Evolutionary conservation across 2,888 invertebrate genomes (phyloP).

Genomic region (Fragum sueziense): DNA sequence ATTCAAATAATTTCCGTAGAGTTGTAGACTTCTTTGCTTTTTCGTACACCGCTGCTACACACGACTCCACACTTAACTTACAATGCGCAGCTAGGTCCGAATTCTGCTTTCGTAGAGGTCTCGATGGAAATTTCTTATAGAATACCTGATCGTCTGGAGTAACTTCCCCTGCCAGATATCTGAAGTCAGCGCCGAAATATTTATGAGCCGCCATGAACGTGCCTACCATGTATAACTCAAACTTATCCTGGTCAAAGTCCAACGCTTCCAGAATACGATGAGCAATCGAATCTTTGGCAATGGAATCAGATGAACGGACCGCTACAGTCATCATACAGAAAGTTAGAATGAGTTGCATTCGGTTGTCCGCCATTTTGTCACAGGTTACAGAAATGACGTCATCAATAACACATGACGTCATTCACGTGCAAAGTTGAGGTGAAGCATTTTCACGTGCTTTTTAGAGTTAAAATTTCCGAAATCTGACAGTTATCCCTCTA

Average conservation of each 20-base stretch:
- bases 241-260: conserved; percentile 4
- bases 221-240: conserved; percentile 55
- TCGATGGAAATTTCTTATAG: conserved; percentile 69
- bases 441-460: no score
- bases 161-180: conserved; percentile 51
- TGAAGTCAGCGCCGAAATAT: conserved; percentile 62
- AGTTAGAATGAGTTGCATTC: neutral
- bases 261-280: neutral
- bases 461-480: no score
- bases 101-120: conserved; percentile 61
- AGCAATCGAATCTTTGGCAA: conserved; percentile 1
- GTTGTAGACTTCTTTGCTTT: conserved; percentile 54
- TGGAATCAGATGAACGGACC: neutral
- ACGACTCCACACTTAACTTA: conserved; percentile 52
- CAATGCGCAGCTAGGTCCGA: conserved; percentile 51
- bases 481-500: no score
- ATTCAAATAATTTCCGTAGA: conserved; percentile 31
- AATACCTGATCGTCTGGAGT: conserved; percentile 51
- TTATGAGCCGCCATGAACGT: conserved; percentile 66
- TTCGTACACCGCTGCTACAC: conserved; percentile 57
- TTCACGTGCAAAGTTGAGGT: neutral
- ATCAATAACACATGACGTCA: neutral
- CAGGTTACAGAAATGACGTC: neutral
- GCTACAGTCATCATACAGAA: neutral
- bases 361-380: neutral